Conservation (phyloP, 2,113 vertebrate species). For the Cyrtonyx montezumae region DNA sequence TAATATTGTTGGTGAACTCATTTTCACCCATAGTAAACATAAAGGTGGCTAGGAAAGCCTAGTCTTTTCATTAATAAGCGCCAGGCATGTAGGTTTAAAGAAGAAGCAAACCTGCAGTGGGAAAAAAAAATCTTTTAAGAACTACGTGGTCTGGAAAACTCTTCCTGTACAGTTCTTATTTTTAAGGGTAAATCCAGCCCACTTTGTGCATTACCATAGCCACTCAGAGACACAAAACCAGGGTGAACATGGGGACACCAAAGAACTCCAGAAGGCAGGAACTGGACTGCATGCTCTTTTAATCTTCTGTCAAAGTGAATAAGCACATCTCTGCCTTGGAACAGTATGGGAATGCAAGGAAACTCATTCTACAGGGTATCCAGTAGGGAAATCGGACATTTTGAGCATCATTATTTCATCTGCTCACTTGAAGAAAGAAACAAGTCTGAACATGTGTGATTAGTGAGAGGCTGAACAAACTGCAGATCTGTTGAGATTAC, state of each 20-base stretch:
- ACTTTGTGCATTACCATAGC: background rate
- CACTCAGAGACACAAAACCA: background rate
- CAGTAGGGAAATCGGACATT: background rate
- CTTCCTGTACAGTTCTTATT: background rate
- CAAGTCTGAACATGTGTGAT: background rate
- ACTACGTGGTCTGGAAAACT: background rate
- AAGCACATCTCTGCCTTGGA: background rate
- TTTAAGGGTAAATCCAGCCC: background rate
- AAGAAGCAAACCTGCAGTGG: rapidly evolving
- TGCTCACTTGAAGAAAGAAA: background rate
- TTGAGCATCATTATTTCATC: background rate
- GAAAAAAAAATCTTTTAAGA: background rate
- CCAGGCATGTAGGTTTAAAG: background rate
- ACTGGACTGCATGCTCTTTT: background rate
- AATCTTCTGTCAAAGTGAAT: background rate
- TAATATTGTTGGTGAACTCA: background rate
- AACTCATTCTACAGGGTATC: background rate
- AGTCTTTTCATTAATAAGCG: background rate
- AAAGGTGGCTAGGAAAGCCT: background rate
- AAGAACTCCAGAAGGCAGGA: background rate
- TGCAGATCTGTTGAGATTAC: background rate
- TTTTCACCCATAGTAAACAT: background rate
- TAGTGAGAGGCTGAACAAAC: background rate
- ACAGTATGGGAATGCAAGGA: background rate
- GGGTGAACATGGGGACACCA: background rate